Percentiles rank a stretch among this genome's conserved stretches.
Conservation (phyloP, 2,888 invertebrate species). For the Muschampia plurimacula region DNA sequence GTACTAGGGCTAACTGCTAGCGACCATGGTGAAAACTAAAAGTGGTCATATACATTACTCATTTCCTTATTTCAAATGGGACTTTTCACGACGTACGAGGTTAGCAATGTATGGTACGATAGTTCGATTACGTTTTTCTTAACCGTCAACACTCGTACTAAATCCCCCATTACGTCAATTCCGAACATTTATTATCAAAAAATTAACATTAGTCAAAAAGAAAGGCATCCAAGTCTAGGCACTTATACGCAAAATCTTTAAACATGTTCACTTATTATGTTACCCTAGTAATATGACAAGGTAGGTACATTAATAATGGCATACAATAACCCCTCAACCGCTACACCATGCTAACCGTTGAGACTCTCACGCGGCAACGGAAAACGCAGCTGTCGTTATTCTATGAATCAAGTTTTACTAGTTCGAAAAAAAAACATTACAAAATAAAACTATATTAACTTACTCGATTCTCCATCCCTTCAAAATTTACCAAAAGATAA, state of each 20-base stretch:
- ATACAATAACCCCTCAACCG: conserved; percentile 15
- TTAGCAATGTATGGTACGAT: no score
- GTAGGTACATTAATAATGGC: conserved; percentile 6
- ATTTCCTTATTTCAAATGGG: no score
- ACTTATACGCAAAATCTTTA: not conserved
- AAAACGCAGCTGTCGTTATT: conserved; percentile 53
- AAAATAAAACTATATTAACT: not conserved
- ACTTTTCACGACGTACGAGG: no score
- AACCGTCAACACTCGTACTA: no score
- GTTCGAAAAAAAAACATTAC: not conserved
- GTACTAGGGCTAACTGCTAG: no score
- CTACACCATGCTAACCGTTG: conserved; percentile 51
- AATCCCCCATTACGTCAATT: no score
- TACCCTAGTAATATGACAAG: not conserved
- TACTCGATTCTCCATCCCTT: not conserved
- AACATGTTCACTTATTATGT: not conserved
- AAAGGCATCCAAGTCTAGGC: not conserved
- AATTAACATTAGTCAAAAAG: no score
- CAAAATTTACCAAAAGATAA: no score
- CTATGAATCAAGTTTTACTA: conserved; percentile 25
- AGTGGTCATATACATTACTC: no score
- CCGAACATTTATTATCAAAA: no score
- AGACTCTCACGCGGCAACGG: conserved; percentile 54
- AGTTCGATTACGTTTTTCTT: no score
- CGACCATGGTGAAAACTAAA: no score